A percentile compares a stretch with the other conserved stretches of the same genome.
Evolutionary conservation across 1,140 invertebrate species (phyloP).

Genomic region (Drosophila lacertosa): DNA sequence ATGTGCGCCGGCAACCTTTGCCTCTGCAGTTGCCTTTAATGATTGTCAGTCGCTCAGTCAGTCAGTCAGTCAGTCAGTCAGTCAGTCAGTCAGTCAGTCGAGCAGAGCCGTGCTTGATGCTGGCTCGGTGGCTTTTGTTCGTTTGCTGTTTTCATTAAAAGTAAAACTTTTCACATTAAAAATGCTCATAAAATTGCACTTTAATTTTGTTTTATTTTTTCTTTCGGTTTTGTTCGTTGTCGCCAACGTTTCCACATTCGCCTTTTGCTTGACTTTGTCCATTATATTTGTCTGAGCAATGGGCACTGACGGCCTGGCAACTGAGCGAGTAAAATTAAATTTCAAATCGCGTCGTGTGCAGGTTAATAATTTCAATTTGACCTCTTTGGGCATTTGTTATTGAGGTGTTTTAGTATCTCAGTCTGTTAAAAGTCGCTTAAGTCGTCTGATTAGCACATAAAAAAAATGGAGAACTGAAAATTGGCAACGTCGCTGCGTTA

Average conservation of each 20-base stretch:
- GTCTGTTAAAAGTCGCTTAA: slow-evolving; percentile 21
- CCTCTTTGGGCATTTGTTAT: slow-evolving; percentile 56
- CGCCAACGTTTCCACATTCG: slow-evolving; percentile 38
- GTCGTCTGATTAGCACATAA: slow-evolving; percentile 29
- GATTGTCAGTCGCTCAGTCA: background rate
- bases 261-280: slow-evolving; percentile 48
- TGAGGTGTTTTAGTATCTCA: slow-evolving; percentile 39
- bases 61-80: slow-evolving; percentile 12
- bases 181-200: slow-evolving; percentile 79
- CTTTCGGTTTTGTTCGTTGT: slow-evolving; percentile 12
- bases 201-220: slow-evolving; percentile 56
- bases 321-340: slow-evolving; percentile 63
- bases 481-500: slow-evolving; percentile 18
- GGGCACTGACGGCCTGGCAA: slow-evolving; percentile 4
- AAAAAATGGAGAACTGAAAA: slow-evolving; percentile 38
- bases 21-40: slow-evolving; percentile 40
- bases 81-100: slow-evolving; percentile 34
- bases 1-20: slow-evolving; percentile 51
- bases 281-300: slow-evolving; percentile 22
- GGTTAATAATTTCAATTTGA: slow-evolving; percentile 78
- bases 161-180: slow-evolving; percentile 78
- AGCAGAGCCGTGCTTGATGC: slow-evolving; percentile 38
- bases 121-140: slow-evolving; percentile 23
- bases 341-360: slow-evolving; percentile 62
- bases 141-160: slow-evolving; percentile 70